phyloP scores from a whole-genome alignment of 2,888 invertebrate species.

The Leptinotarsa rubiginosa region DNA sequence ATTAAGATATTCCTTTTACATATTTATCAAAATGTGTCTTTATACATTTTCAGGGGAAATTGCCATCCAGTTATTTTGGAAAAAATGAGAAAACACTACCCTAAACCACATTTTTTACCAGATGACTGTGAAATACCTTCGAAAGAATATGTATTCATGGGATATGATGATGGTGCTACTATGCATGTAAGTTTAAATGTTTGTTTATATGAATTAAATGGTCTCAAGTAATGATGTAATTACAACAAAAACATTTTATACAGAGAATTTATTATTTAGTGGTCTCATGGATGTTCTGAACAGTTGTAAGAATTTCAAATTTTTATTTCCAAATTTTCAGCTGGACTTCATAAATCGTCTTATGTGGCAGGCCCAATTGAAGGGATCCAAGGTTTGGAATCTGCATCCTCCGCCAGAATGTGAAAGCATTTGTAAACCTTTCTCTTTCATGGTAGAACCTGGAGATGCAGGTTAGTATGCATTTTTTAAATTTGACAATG shows the following conservation, averaged over 20 bases:
- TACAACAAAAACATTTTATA: too few relatives aligned
- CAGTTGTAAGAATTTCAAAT: neutral
- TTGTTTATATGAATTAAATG: neutral
- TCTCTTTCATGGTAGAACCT: conserved; percentile 83
- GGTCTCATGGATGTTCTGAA: too few relatives aligned
- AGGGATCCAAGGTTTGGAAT: conserved; percentile 87
- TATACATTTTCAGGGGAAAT: conserved; percentile 75
- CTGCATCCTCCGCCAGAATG: conserved; percentile 90
- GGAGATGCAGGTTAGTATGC: conserved; percentile 82
- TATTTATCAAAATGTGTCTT: neutral
- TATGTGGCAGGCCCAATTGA: conserved; percentile 94
- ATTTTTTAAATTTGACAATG: neutral
- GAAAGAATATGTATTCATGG: conserved; percentile 92
- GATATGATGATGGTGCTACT: conserved; percentile 89
- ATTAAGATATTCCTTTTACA: too few relatives aligned
- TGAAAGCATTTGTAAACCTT: conserved; percentile 78
- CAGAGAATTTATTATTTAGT: too few relatives aligned
- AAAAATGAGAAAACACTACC: conserved; percentile 81
- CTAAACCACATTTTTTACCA: conserved; percentile 87
- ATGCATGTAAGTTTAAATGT: conserved; percentile 80
- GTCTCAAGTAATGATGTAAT: too few relatives aligned
- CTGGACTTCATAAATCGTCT: conserved; percentile 90
- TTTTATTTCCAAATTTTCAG: conserved; percentile 67
- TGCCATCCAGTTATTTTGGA: conserved; percentile 85
- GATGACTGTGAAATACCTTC: conserved; percentile 89